A percentile compares a stretch with the other conserved stretches of the same genome.
These are phyloP conservation scores for Catocala sponsa DNA, from an alignment of 2,888 invertebrate species.

Conservation along the genomic window DNA sequence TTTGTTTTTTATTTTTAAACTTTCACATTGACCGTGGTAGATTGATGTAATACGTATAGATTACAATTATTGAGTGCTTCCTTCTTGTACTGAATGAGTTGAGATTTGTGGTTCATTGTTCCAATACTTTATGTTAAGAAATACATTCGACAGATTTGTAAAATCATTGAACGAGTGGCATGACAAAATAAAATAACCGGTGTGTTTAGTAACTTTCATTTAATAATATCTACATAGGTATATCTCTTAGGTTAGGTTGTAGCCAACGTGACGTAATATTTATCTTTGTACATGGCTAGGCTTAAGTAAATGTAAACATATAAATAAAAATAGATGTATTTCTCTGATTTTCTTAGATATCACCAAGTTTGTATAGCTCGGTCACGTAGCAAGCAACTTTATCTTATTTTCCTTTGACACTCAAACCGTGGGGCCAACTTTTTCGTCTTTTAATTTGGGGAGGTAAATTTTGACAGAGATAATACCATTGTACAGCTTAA, in stretches of 20 bases:
- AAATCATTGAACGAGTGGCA: slow-evolving; percentile 4
- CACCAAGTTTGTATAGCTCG: slow-evolving; percentile 51
- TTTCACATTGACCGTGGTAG: slow-evolving; percentile 8
- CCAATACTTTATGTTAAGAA: slow-evolving; percentile 1
- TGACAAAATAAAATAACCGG: background rate
- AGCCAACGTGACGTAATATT: no score
- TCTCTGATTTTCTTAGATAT: slow-evolving; percentile 18
- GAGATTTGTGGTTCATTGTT: slow-evolving; percentile 8
- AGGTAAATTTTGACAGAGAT: slow-evolving; percentile 78
- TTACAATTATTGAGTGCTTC: slow-evolving; percentile 7
- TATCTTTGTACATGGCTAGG: background rate
- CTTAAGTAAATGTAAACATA: background rate
- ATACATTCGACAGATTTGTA: slow-evolving; percentile 7
- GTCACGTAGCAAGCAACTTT: slow-evolving; percentile 73
- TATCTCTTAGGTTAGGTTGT: no score
- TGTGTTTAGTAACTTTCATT: background rate
- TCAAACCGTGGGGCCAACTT: slow-evolving; percentile 59
- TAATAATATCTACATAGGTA: background rate
- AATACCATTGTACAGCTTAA: slow-evolving; percentile 80
- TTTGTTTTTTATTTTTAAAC: slow-evolving; percentile 17
- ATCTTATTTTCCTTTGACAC: slow-evolving; percentile 69
- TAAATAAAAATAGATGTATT: slow-evolving; percentile 1
- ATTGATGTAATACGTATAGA: slow-evolving; percentile 1
- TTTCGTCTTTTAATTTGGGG: slow-evolving; percentile 77
- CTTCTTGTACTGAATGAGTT: slow-evolving; percentile 5